These are phyloP conservation scores for Caenorhabditis sp. DNA, from an alignment of 2,888 invertebrate species.

Conservation along the genomic window DNA sequence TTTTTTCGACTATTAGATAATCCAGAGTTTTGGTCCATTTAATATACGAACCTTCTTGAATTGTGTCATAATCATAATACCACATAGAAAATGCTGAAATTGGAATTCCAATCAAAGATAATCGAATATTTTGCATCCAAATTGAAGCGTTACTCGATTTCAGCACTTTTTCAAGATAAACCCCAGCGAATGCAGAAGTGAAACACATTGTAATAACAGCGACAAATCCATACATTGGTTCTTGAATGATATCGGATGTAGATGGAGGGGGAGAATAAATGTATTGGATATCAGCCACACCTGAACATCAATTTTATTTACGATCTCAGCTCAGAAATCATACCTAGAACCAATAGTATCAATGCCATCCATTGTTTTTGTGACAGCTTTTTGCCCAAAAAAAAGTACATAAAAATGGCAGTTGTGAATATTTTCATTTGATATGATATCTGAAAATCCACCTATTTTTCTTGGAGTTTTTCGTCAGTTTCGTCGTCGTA, in stretches of 20 bases:
- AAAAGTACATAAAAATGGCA: slow-evolving; percentile 73
- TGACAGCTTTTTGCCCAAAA: slow-evolving; percentile 72
- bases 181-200: slow-evolving; percentile 76
- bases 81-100: slow-evolving; percentile 79
- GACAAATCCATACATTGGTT: slow-evolving; percentile 61
- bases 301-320: slow-evolving; percentile 16
- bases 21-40: too few relatives aligned
- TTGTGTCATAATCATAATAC: slow-evolving; percentile 64
- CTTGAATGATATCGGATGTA: slow-evolving; percentile 50
- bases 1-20: too few relatives aligned
- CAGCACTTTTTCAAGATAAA: slow-evolving; percentile 96
- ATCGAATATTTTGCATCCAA: slow-evolving; percentile 97
- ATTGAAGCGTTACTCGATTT: slow-evolving; percentile 80
- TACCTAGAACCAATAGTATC: slow-evolving; percentile 72
- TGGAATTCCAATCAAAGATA: slow-evolving; percentile 89
- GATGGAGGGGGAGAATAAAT: slow-evolving; percentile 65
- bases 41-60: slow-evolving; percentile 51
- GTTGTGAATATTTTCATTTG: slow-evolving; percentile 75
- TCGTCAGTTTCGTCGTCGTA: not conserved
- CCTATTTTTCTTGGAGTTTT: slow-evolving; percentile 11
- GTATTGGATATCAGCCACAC: slow-evolving; percentile 61
- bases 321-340: not conserved
- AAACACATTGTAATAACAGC: slow-evolving; percentile 69
- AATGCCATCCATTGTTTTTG: slow-evolving; percentile 73
- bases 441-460: slow-evolving; percentile 73